A percentile compares a stretch with the other conserved stretches of the same genome.
phyloP scores from a whole-genome alignment of 2,797 vertebrate genomes.

The Eulemur albifrons region DNA sequence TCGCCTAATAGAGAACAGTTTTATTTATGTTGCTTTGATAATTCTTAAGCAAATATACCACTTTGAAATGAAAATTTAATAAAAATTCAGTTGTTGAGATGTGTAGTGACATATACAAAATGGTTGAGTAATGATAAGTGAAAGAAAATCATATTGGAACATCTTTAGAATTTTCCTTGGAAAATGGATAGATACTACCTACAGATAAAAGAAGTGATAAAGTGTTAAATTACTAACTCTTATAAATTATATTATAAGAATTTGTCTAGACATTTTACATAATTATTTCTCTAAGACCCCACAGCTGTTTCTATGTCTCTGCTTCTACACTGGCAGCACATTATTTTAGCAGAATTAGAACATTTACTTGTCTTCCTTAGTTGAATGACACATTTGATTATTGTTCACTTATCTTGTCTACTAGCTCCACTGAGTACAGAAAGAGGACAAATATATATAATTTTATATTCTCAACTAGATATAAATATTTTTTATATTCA shows the following conservation, averaged over 20 bases:
- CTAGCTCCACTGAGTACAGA: background rate
- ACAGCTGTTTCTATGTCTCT: background rate
- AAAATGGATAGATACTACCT: background rate
- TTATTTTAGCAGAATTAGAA: background rate
- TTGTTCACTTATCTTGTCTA: constrained; percentile 17
- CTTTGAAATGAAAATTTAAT: background rate
- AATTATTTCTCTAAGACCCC: background rate
- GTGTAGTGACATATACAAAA: background rate
- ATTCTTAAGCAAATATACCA: background rate
- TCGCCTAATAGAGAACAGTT: background rate
- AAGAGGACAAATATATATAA: background rate
- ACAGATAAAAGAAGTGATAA: background rate
- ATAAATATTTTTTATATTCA: constrained; percentile 27
- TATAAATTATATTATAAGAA: background rate
- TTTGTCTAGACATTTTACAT: background rate
- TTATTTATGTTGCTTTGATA: background rate
- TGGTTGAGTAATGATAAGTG: background rate
- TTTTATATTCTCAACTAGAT: background rate
- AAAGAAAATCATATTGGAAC: background rate
- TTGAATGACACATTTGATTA: constrained; percentile 48
- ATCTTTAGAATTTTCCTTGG: background rate
- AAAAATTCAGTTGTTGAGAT: background rate
- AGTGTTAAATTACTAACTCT: background rate
- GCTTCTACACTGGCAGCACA: background rate
- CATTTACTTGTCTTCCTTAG: constrained; percentile 22